Percentiles rank a stretch among this genome's conserved stretches.
These are phyloP conservation scores for Salminus brasiliensis DNA, from an alignment of 2,113 vertebrate genomes.

Conservation along the genomic window DNA sequence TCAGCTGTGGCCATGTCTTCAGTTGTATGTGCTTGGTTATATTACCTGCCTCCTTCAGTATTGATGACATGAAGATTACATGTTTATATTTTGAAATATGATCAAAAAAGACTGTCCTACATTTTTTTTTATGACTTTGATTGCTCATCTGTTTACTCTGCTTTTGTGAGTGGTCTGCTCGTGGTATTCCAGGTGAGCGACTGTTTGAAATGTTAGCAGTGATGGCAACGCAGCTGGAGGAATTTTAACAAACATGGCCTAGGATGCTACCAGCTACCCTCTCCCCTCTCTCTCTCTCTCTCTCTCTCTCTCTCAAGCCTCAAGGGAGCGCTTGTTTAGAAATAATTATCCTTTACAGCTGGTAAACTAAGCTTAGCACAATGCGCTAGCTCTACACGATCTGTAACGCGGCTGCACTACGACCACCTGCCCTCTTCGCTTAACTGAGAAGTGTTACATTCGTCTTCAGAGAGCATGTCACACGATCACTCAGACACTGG, in stretches of 20 bases:
- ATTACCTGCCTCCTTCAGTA: no score
- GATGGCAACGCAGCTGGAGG: conserved; percentile 27
- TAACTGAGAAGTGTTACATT: background rate
- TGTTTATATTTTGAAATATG: no score
- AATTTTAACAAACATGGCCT: conserved; percentile 44
- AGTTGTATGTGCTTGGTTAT: no score
- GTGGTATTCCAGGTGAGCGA: conserved; percentile 10
- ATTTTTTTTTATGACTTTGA: no score
- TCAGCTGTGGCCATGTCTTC: no score
- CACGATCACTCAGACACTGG: conserved; percentile 2
- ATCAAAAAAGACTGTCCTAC: no score
- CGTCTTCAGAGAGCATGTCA: conserved; percentile 12
- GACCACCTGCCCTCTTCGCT: background rate
- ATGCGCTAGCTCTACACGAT: background rate
- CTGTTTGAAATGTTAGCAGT: background rate
- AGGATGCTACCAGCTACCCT: background rate
- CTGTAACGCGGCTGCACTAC: background rate
- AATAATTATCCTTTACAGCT: conserved; percentile 49
- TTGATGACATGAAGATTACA: no score
- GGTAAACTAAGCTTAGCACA: conserved; percentile 19
- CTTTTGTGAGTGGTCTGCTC: conserved; percentile 21
- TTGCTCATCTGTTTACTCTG: conserved; percentile 16
- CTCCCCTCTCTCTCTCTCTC: background rate
- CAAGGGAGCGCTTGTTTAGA: conserved; percentile 30
- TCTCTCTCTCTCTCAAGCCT: background rate